phyloP scores from a whole-genome alignment of 2,888 invertebrate species.

The Stramonita haemastoma region DNA sequence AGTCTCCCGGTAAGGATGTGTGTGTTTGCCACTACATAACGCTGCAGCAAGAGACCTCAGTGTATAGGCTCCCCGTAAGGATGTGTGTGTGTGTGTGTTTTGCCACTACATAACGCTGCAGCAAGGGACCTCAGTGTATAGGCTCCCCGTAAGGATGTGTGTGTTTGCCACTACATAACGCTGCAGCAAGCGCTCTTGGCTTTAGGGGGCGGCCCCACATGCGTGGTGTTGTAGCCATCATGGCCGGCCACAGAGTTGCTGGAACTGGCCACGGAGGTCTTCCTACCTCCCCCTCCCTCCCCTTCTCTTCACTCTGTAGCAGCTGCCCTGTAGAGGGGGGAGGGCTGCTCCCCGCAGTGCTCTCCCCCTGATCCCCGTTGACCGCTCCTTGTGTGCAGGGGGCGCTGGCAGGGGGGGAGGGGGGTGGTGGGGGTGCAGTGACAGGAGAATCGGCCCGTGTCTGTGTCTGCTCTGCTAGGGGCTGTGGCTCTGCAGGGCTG shows the following conservation, averaged over 20 bases:
- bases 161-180: neutral
- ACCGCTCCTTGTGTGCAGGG: neutral
- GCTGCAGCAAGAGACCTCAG: no score
- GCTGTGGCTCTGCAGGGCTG: neutral
- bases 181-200: neutral
- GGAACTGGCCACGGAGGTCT: neutral
- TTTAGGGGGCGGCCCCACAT: neutral
- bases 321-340: neutral
- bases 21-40: no score
- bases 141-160: no score
- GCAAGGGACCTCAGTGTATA: no score
- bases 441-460: neutral
- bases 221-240: neutral
- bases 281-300: neutral
- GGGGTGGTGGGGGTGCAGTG: neutral
- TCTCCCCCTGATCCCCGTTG: neutral
- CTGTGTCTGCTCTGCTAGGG: neutral
- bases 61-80: no score
- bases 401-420: neutral
- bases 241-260: neutral
- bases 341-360: neutral
- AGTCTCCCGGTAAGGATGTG: no score
- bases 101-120: neutral
- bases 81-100: no score
- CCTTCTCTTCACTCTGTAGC: neutral